A percentile compares a stretch with the other conserved stretches of the same genome.
phyloP scores from a whole-genome alignment of 1,140 invertebrate species.

The Orchestia grillus region DNA sequence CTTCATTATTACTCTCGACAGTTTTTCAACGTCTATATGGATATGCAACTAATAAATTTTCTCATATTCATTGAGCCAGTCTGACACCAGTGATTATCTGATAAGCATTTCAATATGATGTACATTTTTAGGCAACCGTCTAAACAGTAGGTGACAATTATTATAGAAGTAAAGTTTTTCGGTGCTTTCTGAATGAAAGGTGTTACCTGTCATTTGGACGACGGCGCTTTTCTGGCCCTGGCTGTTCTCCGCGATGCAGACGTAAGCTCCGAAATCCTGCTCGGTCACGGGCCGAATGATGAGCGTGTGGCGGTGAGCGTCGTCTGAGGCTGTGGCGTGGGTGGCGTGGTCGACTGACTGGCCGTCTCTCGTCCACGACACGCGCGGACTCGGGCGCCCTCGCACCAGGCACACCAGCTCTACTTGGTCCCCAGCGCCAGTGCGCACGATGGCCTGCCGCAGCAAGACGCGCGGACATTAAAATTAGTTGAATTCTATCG shows the following conservation, averaged over 20 bases:
- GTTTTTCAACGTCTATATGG: too few species aligned
- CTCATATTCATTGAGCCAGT: background rate
- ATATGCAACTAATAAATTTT: too few species aligned
- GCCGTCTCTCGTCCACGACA: slow-evolving; percentile 64
- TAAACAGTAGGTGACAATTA: background rate
- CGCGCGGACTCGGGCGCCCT: slow-evolving; percentile 61
- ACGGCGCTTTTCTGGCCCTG: slow-evolving; percentile 73
- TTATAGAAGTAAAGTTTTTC: background rate
- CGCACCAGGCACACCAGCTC: slow-evolving; percentile 63
- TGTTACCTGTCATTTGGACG: slow-evolving; percentile 66
- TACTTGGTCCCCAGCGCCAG: slow-evolving; percentile 64
- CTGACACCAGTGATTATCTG: background rate
- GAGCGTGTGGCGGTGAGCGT: slow-evolving; percentile 75
- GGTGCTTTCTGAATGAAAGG: background rate
- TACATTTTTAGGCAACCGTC: background rate
- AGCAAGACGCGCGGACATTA: background rate
- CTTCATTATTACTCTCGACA: too few species aligned
- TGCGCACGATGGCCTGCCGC: slow-evolving; percentile 60
- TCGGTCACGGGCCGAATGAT: slow-evolving; percentile 79
- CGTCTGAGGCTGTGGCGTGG: slow-evolving; percentile 58
- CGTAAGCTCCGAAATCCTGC: slow-evolving; percentile 82
- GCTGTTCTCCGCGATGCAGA: slow-evolving; percentile 82
- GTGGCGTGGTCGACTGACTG: slow-evolving; percentile 56
- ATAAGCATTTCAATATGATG: background rate
- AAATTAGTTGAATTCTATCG: background rate